Percentiles rank a stretch among this genome's conserved stretches.
Evolutionary conservation across 2,113 vertebrate genomes (phyloP).

Genomic region (Pithys albifrons): DNA sequence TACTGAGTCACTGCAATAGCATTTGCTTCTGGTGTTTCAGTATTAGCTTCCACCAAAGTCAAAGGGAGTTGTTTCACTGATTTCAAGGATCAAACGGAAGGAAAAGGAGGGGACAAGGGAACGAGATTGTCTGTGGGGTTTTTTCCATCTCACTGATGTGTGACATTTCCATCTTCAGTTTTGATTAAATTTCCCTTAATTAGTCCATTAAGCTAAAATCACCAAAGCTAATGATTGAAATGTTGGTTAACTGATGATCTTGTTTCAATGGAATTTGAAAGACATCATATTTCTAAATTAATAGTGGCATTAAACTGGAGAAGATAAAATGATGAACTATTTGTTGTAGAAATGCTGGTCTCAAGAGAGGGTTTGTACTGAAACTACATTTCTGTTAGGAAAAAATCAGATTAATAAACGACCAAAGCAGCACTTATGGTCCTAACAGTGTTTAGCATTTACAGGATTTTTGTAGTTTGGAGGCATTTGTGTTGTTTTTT

Average conservation of each 20-base stretch:
- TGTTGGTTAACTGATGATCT: conserved; percentile 50
- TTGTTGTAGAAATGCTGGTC: conserved; percentile 31
- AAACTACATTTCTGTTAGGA: not conserved
- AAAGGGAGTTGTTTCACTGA: not conserved
- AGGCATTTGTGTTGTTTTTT: not conserved
- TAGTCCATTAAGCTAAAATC: conserved; percentile 54
- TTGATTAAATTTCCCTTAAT: conserved; percentile 64
- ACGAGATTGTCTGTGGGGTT: not conserved
- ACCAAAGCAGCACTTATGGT: not conserved
- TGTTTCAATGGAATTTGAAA: conserved; percentile 55
- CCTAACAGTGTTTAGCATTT: not conserved
- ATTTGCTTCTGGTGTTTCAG: not conserved
- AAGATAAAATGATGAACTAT: conserved; percentile 40
- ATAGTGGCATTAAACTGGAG: conserved; percentile 43
- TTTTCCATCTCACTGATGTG: conserved; percentile 19
- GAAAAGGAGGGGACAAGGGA: not conserved
- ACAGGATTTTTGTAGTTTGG: not conserved
- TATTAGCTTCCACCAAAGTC: not conserved
- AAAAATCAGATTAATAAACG: not conserved
- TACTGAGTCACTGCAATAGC: not conserved
- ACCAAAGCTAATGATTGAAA: conserved; percentile 51
- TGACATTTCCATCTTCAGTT: conserved; percentile 52
- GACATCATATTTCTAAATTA: conserved; percentile 45
- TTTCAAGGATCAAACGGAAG: not conserved
- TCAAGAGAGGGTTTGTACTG: conserved; percentile 1